Evolutionary conservation across 2,113 vertebrate genomes (phyloP).

Genomic region (Jaculus jaculus): DNA sequence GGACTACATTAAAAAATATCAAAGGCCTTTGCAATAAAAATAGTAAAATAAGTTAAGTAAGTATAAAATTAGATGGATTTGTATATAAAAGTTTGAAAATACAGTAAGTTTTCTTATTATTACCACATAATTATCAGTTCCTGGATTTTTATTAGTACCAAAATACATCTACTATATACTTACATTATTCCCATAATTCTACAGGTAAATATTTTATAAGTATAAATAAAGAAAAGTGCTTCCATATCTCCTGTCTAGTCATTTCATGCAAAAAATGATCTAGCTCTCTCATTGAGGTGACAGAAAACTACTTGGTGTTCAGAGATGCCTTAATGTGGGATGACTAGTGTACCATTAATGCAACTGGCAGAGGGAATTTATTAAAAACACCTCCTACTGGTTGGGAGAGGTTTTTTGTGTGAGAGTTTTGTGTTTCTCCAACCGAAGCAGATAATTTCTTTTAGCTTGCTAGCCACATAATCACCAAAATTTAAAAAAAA

Average conservation of each 20-base stretch:
- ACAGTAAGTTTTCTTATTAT: background rate
- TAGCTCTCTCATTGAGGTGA: constrained; percentile 20
- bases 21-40: background rate
- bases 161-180: background rate
- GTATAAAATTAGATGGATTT: background rate
- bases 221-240: background rate
- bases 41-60: constrained; percentile 11
- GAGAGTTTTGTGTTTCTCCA: constrained; percentile 1
- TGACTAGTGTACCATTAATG: background rate
- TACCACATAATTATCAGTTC: constrained; percentile 14
- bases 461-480: constrained; percentile 8
- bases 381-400: constrained; percentile 21
- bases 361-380: constrained; percentile 38
- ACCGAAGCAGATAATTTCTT: constrained; percentile 21
- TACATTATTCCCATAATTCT: background rate
- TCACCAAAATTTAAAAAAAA: background rate
- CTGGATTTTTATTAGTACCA: constrained; percentile 24
- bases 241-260: background rate
- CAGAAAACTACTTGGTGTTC: constrained; percentile 29
- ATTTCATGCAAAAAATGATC: constrained; percentile 34
- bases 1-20: background rate
- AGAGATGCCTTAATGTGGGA: background rate
- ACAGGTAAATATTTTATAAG: constrained; percentile 52
- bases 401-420: no score
- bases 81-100: constrained; percentile 19